Conservation (phyloP, 2,797 vertebrate genomes). For the Urophycis tenuis region DNA sequence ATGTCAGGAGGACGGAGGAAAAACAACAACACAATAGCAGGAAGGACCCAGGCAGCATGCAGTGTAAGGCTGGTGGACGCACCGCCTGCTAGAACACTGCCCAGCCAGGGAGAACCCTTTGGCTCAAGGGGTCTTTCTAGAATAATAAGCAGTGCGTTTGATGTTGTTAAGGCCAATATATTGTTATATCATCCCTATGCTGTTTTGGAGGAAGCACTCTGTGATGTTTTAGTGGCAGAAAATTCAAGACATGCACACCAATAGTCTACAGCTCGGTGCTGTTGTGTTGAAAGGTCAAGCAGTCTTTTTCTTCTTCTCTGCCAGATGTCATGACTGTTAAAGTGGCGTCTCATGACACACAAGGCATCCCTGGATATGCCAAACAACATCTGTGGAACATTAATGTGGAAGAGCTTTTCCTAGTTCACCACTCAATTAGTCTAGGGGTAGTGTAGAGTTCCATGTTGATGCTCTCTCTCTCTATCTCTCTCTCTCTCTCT, state of each 20-base stretch:
- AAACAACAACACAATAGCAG: conserved; percentile 50
- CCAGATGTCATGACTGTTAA: not conserved
- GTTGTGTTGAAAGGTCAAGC: not conserved
- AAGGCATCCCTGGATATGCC: not conserved
- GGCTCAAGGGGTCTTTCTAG: not conserved
- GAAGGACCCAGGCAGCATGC: conserved; percentile 37
- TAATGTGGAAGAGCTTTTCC: not conserved
- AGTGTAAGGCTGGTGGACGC: conserved; percentile 11
- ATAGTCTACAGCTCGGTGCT: not conserved
- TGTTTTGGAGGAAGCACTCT: not conserved
- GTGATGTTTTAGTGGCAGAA: not conserved
- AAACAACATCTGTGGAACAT: not conserved
- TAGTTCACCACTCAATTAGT: not conserved
- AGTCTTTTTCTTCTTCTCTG: not conserved
- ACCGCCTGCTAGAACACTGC: not conserved
- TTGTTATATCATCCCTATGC: not conserved
- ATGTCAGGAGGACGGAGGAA: conserved; percentile 37
- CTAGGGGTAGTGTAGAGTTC: not conserved
- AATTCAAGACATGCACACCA: not conserved
- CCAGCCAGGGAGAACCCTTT: conserved; percentile 14
- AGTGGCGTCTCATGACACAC: not conserved
- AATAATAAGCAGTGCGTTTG: not conserved
- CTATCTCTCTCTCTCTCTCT: not conserved
- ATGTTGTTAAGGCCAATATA: not conserved
- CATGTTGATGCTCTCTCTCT: not conserved